A percentile compares a stretch with the other conserved stretches of the same genome.
phyloP scores from a whole-genome alignment of 2,113 vertebrate genomes.

The Epinephelus fuscoguttatus region DNA sequence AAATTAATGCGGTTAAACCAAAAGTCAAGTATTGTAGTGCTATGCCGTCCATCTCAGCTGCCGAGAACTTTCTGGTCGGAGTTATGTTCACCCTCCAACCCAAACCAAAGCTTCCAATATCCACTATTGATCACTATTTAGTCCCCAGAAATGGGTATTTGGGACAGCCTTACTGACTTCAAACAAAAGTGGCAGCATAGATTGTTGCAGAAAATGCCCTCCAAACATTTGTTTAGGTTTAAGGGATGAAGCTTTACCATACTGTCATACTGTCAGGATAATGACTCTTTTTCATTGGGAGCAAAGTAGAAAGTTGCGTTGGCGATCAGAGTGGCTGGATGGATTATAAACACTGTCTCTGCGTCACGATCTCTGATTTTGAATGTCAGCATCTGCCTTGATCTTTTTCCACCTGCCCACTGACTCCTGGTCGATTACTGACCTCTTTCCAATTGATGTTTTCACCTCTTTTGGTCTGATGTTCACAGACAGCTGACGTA shows the following conservation, averaged over 20 bases:
- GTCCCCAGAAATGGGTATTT: too few relatives aligned
- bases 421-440: not conserved
- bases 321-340: not conserved
- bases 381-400: not conserved
- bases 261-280: not conserved
- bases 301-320: not conserved
- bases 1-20: too few relatives aligned
- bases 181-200: not conserved
- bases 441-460: not conserved
- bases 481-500: not conserved
- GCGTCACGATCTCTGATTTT: not conserved
- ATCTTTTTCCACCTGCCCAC: not conserved
- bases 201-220: not conserved
- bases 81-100: too few relatives aligned
- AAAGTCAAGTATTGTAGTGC: too few relatives aligned
- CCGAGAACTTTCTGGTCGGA: too few relatives aligned
- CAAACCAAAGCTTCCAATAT: too few relatives aligned
- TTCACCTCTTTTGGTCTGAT: conserved; percentile 1
- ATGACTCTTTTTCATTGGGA: not conserved
- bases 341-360: not conserved
- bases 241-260: not conserved
- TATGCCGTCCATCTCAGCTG: too few relatives aligned
- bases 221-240: not conserved
- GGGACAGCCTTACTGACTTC: too few relatives aligned
- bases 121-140: too few relatives aligned